Base-by-base conservation (phyloP, 2,113 vertebrate species). In the Dolichallabes microphthalmus region DNA sequence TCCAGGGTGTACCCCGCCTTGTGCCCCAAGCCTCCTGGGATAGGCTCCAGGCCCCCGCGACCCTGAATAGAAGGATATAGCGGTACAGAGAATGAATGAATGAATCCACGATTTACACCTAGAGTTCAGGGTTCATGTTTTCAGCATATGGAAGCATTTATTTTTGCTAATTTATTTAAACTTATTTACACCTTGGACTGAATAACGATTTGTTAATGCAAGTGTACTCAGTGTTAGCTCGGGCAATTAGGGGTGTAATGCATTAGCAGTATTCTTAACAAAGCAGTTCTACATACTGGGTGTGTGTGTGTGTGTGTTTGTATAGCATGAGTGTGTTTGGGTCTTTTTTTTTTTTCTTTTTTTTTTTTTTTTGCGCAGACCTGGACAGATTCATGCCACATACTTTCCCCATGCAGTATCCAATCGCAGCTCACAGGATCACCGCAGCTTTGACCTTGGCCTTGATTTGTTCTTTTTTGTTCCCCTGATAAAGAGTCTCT, bases 401-500 rank as follows among this genome's bases (percentile, higher is more conserved):
- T 39, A 32, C 39, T 73, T 73, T 73, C 13, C 12, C 19, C 20
- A 45, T 13, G 73, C 6, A 27, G n/a, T 52, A 27, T 76, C 25
- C n/a, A 53, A 53, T 53, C 45, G 50, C 73, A n/a, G 39, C 5
- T 27, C 73, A 53, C 73, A 58, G 17, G 27, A 19, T 22, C 19
- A 12, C 27, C 0, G 2, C 50, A 66, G 83, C 13, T 15, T 78
- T 9, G 11, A 68, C 74, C 58, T 76, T 73, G 22, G 55, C 27
- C 75, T 85, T 68, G 19, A 25, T 85, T 27, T 84, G 71, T 78
- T 22, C 53, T 78, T 76, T 61, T 39, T 77, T 71, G 30, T 45
- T 88, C 22, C 27, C 25, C 74, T 84, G 73, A 84, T 63, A 35
- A 82, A 22, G 55, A 58, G 63, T 39, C n/a, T 30, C 64, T 5